Base-by-base conservation (phyloP, 2,113 vertebrate species). In the Prolemur simus region DNA sequence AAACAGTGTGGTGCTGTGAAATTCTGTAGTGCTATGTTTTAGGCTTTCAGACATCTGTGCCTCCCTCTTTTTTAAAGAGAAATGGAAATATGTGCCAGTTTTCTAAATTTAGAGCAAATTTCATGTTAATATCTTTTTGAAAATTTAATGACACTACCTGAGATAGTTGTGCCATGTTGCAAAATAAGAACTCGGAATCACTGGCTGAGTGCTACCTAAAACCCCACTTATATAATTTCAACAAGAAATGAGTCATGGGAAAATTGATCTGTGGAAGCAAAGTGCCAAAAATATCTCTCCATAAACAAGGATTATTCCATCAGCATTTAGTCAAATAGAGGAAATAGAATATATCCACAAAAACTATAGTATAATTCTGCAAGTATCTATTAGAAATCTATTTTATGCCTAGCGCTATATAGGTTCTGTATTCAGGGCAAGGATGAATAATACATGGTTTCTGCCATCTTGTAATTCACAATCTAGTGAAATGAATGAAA, bases 101-200 rank as follows among this genome's bases (percentile, higher is more conserved):
- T 76, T 94, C 68, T 66, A 94, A 92, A 80, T 37, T 82, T 95
- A 92, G 66, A 81, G 34, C 56, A 54, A 92, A 77, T 94, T 77
- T 97, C 47, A 82, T 82, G 37, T 42, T 82, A 69, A 69, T 12
- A 80, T 68, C 56, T 81, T 86, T 89, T 37, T 89, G 37, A 88
- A 96, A 94, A 45, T 82, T 77, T 92, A 92, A 85, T 76, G 34
- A 71, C 3, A 49, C 4, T 54, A 54, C 47, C 58, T 89, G 73
- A 89, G 66, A 81, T 42, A 64, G 37, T 63, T 76, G 89, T 85
- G 27, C 77, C 56, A 64, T 68, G 21, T 63, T 84, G 47, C 32
- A 83, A 91, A 90, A 52, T 27, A 91, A 93, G 58, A 85, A 68
- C 81, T 69, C 69, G n/a, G 37, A 89, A 89, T 92, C 15, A 39